Base-by-base conservation (phyloP, 2,797 vertebrate species). In the Holocentrus rufus region DNA sequence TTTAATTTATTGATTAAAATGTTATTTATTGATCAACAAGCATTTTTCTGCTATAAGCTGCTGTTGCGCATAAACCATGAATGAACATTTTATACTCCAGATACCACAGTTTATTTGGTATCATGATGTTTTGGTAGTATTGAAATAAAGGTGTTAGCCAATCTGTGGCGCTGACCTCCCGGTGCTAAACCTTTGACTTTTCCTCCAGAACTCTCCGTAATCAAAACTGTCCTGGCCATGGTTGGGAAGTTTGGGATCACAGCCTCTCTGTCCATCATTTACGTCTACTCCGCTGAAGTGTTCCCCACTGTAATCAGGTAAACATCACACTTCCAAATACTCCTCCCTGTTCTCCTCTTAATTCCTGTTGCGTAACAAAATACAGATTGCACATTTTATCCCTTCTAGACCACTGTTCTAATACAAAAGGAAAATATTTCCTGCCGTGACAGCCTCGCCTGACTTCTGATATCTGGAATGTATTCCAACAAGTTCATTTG, bases 301-400 rank as follows among this genome's bases (percentile, higher is more conserved):
- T 95, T 96, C 71, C 96, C 96, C 13, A 96, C 96, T 0, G 4
- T 95, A 0, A 31, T 95, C 88, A 94, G 95, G 96, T 96, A 79
- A 94, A 79, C 36, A 5, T n/a, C 15, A 18, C 46, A 15, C 15
- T 47, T 14, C 46, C 15, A 17, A 17, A 17, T 7, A 17, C 46
- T n/a, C 15, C 5, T 17, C 17, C 5, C 4, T 17, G 46, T n/a
- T 47, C 17, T 47, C 15, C 4, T 4, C 14, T 47, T 18, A 18
- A 47, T n/a, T 7, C 46, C 18, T 7, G 46, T 17, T 18, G 18
- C 18, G 15, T 47, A n/a, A n/a, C 18, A 47, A 47, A 47, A 14
- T 15, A 17, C 46, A 47, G 3, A 14, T 4, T n/a, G 18, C 46
- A 18, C 15, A 34, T 34, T 34, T 34, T 5, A 5, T 34, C 46